Base-by-base conservation (phyloP, 1,140 invertebrate species). In the Tetramorium parvispinum region DNA sequence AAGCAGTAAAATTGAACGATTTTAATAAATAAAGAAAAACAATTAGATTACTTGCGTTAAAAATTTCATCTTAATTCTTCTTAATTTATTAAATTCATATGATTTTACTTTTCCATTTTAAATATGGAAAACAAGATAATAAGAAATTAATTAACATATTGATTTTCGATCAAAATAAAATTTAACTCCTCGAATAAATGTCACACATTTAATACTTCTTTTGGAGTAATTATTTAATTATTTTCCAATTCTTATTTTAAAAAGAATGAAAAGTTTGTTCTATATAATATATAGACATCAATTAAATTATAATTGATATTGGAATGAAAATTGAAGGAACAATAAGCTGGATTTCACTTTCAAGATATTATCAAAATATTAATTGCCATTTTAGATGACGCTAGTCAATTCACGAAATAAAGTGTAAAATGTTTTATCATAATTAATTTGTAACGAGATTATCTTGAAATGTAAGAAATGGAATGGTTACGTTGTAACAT, bases 331-430 rank as follows among this genome's bases (percentile, higher is more conserved):
- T 66, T 3, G 3, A 40, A 65, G 3, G n/a, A 65, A 5, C 3
- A 40, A 55, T 6, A 55, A 55, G n/a, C 3, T 66, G 0, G 6
- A n/a, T 65, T 32, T 32, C 32, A 32, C 59, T 43, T 66, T 5
- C 5, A 66, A 66, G 10, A 43, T 66, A 66, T 66, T 21, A 10
- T 66, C n/a, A 21, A 11, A 66, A 66, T 65, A 66, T 65, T 65
- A 65, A n/a, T 66, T 66, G 11, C 11, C 1, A 43, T 13, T 43
- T 66, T 43, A 21, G 10, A 4, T 66, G 10, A 66, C 10, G 4
- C n/a, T 66, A 18, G 7, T 27, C 1, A 27, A 32, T 37, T 7
- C 18, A 65, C 32, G 8, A n/a, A 65, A 65, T 27, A 10, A 68
- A 27, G 7, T 21, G 21, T 6, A 49, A 68, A 49, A 2, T 49